A percentile compares a stretch with the other conserved stretches of the same genome.
These are phyloP conservation scores for Troilus luridus DNA, from an alignment of 2,888 invertebrate species.

Conservation along the genomic window DNA sequence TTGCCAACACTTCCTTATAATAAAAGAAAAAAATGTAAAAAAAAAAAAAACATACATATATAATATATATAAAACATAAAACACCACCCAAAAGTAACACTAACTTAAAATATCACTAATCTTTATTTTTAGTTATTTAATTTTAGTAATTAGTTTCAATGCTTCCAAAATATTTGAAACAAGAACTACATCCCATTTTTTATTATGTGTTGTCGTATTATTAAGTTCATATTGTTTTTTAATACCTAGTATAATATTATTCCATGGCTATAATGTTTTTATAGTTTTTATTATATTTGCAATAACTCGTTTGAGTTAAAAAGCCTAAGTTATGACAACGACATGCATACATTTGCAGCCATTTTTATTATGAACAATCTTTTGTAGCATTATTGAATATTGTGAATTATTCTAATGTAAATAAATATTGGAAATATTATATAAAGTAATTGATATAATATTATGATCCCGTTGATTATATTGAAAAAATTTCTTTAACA, in stretches of 20 bases:
- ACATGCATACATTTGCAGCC: slow-evolving; percentile 56
- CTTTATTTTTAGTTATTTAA: background rate
- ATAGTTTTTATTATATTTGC: slow-evolving; percentile 47
- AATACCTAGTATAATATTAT: slow-evolving; percentile 48
- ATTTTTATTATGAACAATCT: slow-evolving; percentile 59
- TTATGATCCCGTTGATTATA: slow-evolving; percentile 60
- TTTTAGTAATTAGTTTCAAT: background rate
- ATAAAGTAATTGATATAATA: slow-evolving; percentile 61
- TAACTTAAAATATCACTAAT: background rate
- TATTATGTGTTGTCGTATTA: background rate
- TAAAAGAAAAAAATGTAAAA: slow-evolving; percentile 34
- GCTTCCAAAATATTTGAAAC: slow-evolving; percentile 3
- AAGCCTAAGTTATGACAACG: slow-evolving; percentile 64
- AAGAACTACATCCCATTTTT: background rate
- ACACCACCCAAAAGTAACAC: slow-evolving; percentile 48
- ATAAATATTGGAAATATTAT: slow-evolving; percentile 61
- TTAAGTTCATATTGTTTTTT: background rate
- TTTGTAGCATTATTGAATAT: slow-evolving; percentile 61
- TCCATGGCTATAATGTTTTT: slow-evolving; percentile 55
- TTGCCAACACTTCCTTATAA: slow-evolving; percentile 46
- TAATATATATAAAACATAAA: slow-evolving; percentile 39
- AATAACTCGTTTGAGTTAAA: slow-evolving; percentile 54
- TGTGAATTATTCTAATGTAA: slow-evolving; percentile 62
- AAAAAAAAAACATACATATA: slow-evolving; percentile 1
- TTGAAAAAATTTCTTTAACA: slow-evolving; percentile 59